phyloP scores from a whole-genome alignment of 2,888 invertebrate species.

The Cantharis flavilabris region DNA sequence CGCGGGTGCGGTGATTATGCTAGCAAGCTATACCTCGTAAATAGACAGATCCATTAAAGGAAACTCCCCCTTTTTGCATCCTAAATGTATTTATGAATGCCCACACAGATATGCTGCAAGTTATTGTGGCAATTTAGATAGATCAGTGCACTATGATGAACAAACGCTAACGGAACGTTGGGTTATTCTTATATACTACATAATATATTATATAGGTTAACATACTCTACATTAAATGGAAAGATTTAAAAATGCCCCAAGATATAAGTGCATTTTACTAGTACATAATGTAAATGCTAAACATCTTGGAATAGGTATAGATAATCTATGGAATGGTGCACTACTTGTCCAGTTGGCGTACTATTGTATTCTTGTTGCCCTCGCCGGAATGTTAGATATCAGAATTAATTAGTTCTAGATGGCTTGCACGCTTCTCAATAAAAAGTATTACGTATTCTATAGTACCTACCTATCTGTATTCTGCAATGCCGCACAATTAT shows the following conservation, averaged over 20 bases:
- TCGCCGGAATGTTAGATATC: constrained; percentile 44
- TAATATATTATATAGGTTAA: not conserved
- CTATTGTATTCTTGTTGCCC: constrained; percentile 32
- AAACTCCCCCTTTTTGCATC: constrained; percentile 34
- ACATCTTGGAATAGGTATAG: not conserved
- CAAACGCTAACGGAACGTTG: constrained; percentile 2
- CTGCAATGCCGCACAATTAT: constrained; percentile 27
- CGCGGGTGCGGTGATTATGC: constrained; percentile 23
- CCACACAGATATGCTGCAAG: constrained; percentile 38
- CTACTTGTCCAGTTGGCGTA: constrained; percentile 24
- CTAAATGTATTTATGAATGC: constrained; percentile 38
- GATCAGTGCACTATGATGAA: constrained; percentile 28
- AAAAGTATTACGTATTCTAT: constrained; percentile 38
- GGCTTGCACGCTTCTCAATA: constrained; percentile 38
- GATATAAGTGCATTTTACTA: not conserved
- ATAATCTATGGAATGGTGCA: not conserved
- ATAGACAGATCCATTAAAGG: constrained; percentile 36
- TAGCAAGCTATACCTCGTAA: constrained; percentile 32
- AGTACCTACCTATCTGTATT: constrained; percentile 33
- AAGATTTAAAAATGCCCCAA: not conserved
- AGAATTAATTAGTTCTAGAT: constrained; percentile 46
- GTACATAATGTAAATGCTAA: not conserved
- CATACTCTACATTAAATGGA: not conserved
- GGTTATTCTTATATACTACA: not conserved
- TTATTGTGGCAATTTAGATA: constrained; percentile 41